Evolutionary conservation across 2,113 vertebrate species (phyloP), one percentile per base, ranked within the genome.

Genomic region (Ciconia maguari): DNA sequence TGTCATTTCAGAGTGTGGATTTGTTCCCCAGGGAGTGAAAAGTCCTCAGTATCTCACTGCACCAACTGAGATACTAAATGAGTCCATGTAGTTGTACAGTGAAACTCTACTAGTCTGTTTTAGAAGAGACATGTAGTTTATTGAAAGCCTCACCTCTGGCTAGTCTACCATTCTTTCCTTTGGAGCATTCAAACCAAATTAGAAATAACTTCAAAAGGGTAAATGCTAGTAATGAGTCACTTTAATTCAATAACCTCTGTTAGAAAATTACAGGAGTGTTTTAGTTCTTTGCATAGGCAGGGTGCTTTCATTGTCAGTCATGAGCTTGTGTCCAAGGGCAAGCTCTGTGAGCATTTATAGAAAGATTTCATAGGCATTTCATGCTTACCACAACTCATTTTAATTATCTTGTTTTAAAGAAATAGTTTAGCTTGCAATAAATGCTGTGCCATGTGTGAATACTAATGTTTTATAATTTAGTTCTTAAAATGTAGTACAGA

Each of bases 321-420:
- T 64, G 81, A 94, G 41, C 70, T 66, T 57, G 66, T 94, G 65
- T 96, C 89, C 66, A 90, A 95, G 81, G 81, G 91, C 66, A 89
- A 94, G 49, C 27, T 87, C 81, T 70, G 54, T 62, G 87, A 93
- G 69, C 46, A 42, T 85, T 92, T 89, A 69, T 57, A 83, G 58
- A 66, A 92, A 82, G 75, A 66, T 66, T 96, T 94, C 58, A 29
- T 62, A 66, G 69, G 54, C 83, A 82, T 95, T 93, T 94, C 86
- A 91, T 87, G 69, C 80, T 54, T 70, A 87, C 80, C 49, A 75
- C 74, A 94, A 91, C 57, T 89, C 65, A 87, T 93, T 96, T 97
- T 89, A 96, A 89, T 94, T 82, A 87, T 72, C 89, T 77, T 89
- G 38, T 94, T 96, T 93, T 89, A 96, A 96, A 95, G 62, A 92